Conservation (phyloP, 2,797 vertebrate species). For the Crypturellus tataupa region DNA sequence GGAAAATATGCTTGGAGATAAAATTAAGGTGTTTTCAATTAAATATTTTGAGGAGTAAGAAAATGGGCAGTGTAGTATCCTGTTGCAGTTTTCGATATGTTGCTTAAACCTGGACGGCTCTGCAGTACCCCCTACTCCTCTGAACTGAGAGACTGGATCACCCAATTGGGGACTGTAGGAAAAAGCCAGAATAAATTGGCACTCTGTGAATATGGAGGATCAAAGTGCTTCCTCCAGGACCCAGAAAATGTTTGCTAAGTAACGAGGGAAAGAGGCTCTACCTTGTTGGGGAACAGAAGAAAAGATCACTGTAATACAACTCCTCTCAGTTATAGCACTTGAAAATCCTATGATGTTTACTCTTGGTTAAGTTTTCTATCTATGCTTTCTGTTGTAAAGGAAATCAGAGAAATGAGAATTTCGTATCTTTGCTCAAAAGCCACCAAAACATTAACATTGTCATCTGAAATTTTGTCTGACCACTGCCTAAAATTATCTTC, state of each 20-base stretch:
- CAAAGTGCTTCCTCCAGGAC: not conserved
- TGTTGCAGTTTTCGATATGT: not conserved
- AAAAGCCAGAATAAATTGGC: not conserved
- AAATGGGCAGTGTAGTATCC: not conserved
- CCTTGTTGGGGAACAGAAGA: not conserved
- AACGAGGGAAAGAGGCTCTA: too few species aligned
- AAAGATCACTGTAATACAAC: not conserved
- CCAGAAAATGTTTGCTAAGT: too few species aligned
- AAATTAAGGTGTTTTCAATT: not conserved
- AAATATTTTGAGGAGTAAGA: not conserved
- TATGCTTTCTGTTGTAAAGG: not conserved
- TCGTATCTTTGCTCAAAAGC: not conserved
- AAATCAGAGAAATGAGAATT: not conserved
- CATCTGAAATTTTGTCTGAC: not conserved
- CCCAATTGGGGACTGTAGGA: not conserved
- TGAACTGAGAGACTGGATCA: not conserved
- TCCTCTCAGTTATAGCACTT: not conserved
- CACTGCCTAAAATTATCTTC: not conserved
- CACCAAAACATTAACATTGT: not conserved
- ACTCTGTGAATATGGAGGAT: not conserved
- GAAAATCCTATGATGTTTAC: not conserved
- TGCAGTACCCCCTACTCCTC: not conserved
- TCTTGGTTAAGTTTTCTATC: not conserved
- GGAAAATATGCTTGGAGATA: not conserved
- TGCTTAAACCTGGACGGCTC: not conserved